phyloP scores from a whole-genome alignment of 2,113 vertebrate genomes.

The Cavia porcellus region DNA sequence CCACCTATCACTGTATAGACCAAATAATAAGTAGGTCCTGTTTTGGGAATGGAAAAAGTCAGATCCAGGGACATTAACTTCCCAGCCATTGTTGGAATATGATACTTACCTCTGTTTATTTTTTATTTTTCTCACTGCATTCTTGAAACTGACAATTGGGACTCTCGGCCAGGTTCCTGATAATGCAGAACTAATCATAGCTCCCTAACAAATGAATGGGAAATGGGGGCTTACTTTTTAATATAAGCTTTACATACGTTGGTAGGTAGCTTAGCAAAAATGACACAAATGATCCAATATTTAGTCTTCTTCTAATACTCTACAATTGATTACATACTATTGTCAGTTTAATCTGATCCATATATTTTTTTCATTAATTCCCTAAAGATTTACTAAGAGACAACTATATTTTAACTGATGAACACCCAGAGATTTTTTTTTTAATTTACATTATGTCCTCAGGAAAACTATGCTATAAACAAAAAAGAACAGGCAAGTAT shows the following conservation, averaged over 20 bases:
- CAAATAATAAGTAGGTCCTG: no score
- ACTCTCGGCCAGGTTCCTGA: no score
- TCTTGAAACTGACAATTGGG: no score
- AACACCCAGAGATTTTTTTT: background rate
- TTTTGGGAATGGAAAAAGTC: no score
- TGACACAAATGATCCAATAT: background rate
- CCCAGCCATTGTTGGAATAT: no score
- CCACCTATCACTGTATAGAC: no score
- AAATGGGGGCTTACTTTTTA: background rate
- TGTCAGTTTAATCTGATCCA: background rate
- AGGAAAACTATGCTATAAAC: background rate
- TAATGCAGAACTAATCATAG: background rate
- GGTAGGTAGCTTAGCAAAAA: background rate
- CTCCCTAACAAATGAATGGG: background rate
- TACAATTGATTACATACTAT: background rate
- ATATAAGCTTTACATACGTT: background rate
- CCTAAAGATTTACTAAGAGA: background rate
- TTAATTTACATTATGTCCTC: background rate
- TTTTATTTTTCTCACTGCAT: no score
- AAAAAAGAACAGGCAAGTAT: background rate
- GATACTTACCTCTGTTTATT: no score
- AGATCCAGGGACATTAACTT: no score
- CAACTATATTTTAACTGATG: background rate
- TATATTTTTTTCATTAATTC: background rate
- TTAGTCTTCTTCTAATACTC: background rate